phyloP scores from a whole-genome alignment of 2,797 vertebrate species.

The Hydrocynus forskahlii region DNA sequence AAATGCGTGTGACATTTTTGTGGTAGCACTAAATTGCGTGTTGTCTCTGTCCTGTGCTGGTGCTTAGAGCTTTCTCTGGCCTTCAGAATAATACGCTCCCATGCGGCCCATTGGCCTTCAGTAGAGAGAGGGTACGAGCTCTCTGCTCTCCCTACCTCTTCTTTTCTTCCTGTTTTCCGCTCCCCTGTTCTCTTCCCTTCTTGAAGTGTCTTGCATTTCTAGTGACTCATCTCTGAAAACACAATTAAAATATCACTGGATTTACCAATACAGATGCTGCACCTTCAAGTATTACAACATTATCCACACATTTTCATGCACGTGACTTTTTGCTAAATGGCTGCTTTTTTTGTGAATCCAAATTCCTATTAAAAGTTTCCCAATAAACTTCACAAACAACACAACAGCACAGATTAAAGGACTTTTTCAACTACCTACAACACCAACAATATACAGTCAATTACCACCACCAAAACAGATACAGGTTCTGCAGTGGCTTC shows the following conservation, averaged over 20 bases:
- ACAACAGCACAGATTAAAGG: not conserved
- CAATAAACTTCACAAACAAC: no score
- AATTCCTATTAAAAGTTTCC: not conserved
- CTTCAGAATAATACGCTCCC: slow-evolving; percentile 41
- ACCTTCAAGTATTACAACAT: not conserved
- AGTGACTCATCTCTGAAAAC: not conserved
- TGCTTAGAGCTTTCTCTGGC: slow-evolving; percentile 17
- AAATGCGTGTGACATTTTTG: slow-evolving; percentile 28
- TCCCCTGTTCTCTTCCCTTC: not conserved
- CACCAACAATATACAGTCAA: no score
- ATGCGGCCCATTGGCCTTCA: slow-evolving; percentile 38
- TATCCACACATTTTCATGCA: not conserved
- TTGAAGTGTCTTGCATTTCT: not conserved
- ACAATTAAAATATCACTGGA: slow-evolving; percentile 13
- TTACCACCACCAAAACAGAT: no score
- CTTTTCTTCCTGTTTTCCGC: not conserved
- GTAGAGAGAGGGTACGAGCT: slow-evolving; percentile 30
- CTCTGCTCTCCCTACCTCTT: not conserved
- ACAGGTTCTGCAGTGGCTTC: no score
- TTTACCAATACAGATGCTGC: slow-evolving; percentile 5
- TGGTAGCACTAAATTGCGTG: slow-evolving; percentile 11
- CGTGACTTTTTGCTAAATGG: not conserved
- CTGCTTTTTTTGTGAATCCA: not conserved
- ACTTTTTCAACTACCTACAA: no score
- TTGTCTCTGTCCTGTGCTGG: slow-evolving; percentile 18